Evolutionary conservation across 2,113 vertebrate species (phyloP), one percentile per base, ranked within the genome.

Genomic region (Erythrolamprus reginae): DNA sequence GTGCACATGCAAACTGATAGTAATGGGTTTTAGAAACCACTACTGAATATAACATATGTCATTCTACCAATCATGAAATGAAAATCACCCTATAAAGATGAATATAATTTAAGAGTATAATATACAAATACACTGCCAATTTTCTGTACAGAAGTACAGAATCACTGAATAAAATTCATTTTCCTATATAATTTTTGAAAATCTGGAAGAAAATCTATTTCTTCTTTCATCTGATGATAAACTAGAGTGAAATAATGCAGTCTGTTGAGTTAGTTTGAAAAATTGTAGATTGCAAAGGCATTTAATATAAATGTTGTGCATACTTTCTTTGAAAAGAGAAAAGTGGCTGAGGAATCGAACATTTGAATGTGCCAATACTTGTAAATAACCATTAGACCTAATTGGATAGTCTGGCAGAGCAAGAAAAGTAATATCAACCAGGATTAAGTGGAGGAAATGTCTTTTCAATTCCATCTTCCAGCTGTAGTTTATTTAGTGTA

Each of bases 201-300:
- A 51, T 86, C 51, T 77, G 51, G 52, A 47, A 23, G 21, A 51
- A 56, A 56, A 51, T 4, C 21, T 28, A 24, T 45, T 45, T 45
- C 45, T n/a, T 87, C 23, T 86, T 82, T 17, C 51, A 3, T 47
- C 26, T 85, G 33, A 70, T 70, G 87, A 70, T 52, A 26, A 65
- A 24, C n/a, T 58, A 65, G 28, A 50, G n/a, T 28, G 50, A 55
- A 38, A 58, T 23, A 58, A 38, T 7, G 13, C n/a, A 47, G 26
- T 52, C 26, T 83, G 23, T 58, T 90, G 86, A 91, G 42, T 87
- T 87, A 83, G 26, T 65, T 87, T 92, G 53, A 45, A 84, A 87
- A 87, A 23, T 55, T 88, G 24, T 38, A 45, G 47, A 15, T 61
- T 45, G 24, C 19, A 47, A 90, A 28, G 84, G 50, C 65, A 82